phyloP scores from a whole-genome alignment of 2,797 vertebrate genomes.

The Moxostoma hubbsi region DNA sequence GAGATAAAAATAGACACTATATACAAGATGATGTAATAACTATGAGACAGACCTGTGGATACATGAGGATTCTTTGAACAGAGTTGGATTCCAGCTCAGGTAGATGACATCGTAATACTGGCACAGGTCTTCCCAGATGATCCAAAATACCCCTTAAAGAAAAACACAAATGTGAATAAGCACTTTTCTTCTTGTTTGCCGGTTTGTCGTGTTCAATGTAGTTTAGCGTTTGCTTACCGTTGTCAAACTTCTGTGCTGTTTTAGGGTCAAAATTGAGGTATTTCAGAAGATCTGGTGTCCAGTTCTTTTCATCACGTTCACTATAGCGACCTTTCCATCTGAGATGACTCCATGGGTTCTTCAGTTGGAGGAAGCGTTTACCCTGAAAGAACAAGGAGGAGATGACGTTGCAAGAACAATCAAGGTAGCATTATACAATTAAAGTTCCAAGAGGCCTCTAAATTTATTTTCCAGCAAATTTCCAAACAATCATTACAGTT shows the following conservation, averaged over 20 bases:
- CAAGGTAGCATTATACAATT: too few relatives aligned
- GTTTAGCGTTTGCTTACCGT: constrained; percentile 78
- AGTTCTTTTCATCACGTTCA: constrained; percentile 93
- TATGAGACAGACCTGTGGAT: constrained; percentile 88
- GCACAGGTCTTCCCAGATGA: constrained; percentile 95
- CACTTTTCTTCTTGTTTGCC: not conserved
- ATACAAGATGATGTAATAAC: not conserved
- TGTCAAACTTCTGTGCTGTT: constrained; percentile 98
- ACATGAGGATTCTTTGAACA: constrained; percentile 96
- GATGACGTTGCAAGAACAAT: too few relatives aligned
- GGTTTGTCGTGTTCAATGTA: not conserved
- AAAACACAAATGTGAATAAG: not conserved
- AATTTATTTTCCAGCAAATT: too few relatives aligned
- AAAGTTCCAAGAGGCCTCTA: too few relatives aligned
- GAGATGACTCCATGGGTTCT: constrained; percentile 99
- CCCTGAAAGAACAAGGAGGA: constrained; percentile 72
- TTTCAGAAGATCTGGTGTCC: constrained; percentile 93
- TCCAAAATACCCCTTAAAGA: constrained; percentile 94
- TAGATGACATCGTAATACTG: constrained; percentile 98
- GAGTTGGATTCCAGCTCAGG: constrained; percentile 94
- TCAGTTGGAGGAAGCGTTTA: constrained; percentile 92
- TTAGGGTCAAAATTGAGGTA: constrained; percentile 98
- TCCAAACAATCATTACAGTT: too few relatives aligned
- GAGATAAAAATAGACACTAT: too few relatives aligned
- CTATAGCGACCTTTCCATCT: constrained; percentile 96